phyloP scores from a whole-genome alignment of 2,113 vertebrate genomes.

The Chloroceryle aenea region DNA sequence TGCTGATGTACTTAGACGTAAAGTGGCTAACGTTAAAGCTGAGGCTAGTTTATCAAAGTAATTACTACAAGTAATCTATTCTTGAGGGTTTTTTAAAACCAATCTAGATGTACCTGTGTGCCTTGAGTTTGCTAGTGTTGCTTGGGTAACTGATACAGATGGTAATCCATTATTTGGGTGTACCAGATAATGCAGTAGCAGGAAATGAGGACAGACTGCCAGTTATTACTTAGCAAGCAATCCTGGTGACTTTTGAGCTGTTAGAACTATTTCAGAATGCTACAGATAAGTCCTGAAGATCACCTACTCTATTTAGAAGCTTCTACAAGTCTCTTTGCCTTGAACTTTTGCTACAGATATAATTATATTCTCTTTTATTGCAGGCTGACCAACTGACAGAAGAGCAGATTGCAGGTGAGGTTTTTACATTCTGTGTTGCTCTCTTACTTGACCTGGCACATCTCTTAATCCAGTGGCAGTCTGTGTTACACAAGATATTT shows the following conservation, averaged over 20 bases:
- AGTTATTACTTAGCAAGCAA: neutral
- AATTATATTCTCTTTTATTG: slow-evolving; percentile 53
- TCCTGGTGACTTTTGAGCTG: neutral
- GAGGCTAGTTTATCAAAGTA: neutral
- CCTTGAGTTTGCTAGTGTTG: neutral
- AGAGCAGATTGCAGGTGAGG: slow-evolving; percentile 99
- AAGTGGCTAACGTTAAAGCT: neutral
- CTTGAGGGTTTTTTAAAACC: neutral
- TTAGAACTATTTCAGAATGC: neutral
- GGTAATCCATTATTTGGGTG: neutral
- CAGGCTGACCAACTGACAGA: slow-evolving; percentile 99
- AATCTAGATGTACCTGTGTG: neutral
- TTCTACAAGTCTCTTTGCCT: neutral
- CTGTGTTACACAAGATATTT: slow-evolving; percentile 36
- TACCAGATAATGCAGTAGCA: neutral
- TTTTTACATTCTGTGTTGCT: slow-evolving; percentile 19
- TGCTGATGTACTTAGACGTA: neutral
- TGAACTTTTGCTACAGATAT: neutral
- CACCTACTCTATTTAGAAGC: neutral
- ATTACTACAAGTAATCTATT: neutral
- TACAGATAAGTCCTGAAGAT: neutral
- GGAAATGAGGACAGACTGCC: neutral
- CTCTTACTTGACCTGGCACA: slow-evolving; percentile 15
- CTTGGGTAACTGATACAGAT: neutral
- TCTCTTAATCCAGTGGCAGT: slow-evolving; percentile 25